Evolutionary conservation across 2,888 invertebrate genomes (phyloP).

Genomic region (Tenthredo scrophulariae): DNA sequence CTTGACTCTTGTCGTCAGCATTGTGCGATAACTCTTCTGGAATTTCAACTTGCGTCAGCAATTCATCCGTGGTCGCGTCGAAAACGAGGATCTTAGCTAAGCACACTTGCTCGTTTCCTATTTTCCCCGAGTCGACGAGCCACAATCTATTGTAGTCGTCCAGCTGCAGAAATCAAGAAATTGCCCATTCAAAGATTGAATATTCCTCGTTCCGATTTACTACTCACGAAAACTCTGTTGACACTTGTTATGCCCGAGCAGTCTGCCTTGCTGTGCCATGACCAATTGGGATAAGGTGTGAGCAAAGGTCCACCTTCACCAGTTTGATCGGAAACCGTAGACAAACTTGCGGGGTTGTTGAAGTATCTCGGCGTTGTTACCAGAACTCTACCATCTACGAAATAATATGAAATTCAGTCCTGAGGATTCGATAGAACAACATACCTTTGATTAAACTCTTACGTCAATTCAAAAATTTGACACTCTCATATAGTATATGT

Average conservation of each 20-base stretch:
- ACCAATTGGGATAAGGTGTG: constrained; percentile 83
- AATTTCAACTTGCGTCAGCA: constrained; percentile 66
- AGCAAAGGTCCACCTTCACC: constrained; percentile 79
- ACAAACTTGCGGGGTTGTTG: constrained; percentile 85
- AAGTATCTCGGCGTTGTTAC: constrained; percentile 84
- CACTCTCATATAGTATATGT: no score
- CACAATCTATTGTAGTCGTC: constrained; percentile 86
- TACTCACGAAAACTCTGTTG: constrained; percentile 85
- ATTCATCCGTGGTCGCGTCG: constrained; percentile 80
- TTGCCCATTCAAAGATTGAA: background rate
- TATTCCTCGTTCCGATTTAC: background rate
- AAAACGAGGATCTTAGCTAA: constrained; percentile 87
- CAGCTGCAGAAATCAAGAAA: constrained; percentile 79
- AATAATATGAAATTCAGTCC: background rate
- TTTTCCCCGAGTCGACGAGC: constrained; percentile 85
- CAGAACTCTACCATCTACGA: constrained; percentile 78
- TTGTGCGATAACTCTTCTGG: constrained; percentile 59
- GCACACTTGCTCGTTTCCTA: constrained; percentile 82
- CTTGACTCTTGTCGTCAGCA: constrained; percentile 47
- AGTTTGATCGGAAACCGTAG: constrained; percentile 78
- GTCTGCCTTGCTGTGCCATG: constrained; percentile 81
- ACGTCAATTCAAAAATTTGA: background rate
- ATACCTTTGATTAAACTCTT: background rate
- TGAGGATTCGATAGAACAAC: background rate
- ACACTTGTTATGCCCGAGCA: constrained; percentile 86